Evolutionary conservation across 2,113 vertebrate species (phyloP), one percentile per base, ranked within the genome.

Genomic region (Etheostoma cragini): DNA sequence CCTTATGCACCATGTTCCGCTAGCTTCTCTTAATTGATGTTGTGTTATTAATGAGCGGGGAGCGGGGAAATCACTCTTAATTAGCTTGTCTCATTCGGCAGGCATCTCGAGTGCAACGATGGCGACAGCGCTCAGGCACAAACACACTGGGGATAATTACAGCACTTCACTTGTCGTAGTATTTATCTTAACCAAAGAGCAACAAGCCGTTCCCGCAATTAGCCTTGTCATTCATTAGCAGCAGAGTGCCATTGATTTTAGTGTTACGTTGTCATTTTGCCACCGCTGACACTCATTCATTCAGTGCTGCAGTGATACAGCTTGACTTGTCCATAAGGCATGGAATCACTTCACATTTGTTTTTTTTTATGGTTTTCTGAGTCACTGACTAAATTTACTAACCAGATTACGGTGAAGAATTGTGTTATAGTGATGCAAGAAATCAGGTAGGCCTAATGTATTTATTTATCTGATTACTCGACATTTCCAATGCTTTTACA

Each of bases 1-100:
- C 95, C 95, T 95, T 95, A 95, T 93, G 93, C 89, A 80, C 93
- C 92, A 92, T 95, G 95, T 96, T 97, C 95, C 91, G 92, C 90
- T 95, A 94, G 96, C 97, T 96, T 96, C 96, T 96, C 95, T 97
- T 98, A 97, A 98, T 98, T 97, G 96, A 96, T 94, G 97, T 96
- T 97, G 96, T 97, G 97, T 97, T 98, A 96, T 98, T 98, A 98
- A 98, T 98, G 97, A 98, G 97, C 96, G 96, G 95, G 84, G 92
- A 96, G 96, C 88, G 94, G 95, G 96, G 96, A 94, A 97, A 97
- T 98, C 71, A 96, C 97, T 98, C 96, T 96, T 97, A 98, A 98
- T 98, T 98, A 98, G 96, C 97, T 97, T 95, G 96, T 96, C 95
- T 96, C 97, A 96, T 98, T 97, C 96, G 94, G 96, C 96, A 97